Conservation (phyloP, 2,888 invertebrate species). For the Drosophila quinaria region DNA sequence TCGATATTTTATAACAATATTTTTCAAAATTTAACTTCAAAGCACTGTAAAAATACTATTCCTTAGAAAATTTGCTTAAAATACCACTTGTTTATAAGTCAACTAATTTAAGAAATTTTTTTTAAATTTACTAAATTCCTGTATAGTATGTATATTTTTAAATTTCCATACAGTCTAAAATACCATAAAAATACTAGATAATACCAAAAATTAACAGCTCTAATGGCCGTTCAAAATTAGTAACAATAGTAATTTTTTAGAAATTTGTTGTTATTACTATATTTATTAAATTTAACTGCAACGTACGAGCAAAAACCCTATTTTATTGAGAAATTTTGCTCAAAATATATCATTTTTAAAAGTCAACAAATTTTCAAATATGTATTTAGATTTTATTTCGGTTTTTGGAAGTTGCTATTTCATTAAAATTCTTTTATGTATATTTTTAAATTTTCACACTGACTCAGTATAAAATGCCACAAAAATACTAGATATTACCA, state of each 20-base stretch:
- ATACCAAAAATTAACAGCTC: not conserved
- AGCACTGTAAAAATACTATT: too few relatives aligned
- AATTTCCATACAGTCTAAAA: not conserved
- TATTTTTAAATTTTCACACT: not conserved
- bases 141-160: not conserved
- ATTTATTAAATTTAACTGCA: too few relatives aligned
- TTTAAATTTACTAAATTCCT: too few relatives aligned
- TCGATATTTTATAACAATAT: too few relatives aligned
- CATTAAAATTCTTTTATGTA: not conserved
- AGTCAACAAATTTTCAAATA: not conserved
- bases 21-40: too few relatives aligned
- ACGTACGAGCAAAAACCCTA: too few relatives aligned
- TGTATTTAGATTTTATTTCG: not conserved
- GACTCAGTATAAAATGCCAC: not conserved
- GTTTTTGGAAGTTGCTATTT: not conserved
- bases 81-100: too few relatives aligned
- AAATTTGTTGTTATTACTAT: not conserved
- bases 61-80: too few relatives aligned
- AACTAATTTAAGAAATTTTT: too few relatives aligned
- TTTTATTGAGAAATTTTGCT: too few relatives aligned
- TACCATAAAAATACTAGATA: not conserved
- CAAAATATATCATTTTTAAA: too few relatives aligned
- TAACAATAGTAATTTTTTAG: not conserved
- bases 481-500: not conserved
- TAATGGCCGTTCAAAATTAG: not conserved